Base-by-base conservation (phyloP, 2,797 vertebrate genomes). In the Scyliorhinus canicula region DNA sequence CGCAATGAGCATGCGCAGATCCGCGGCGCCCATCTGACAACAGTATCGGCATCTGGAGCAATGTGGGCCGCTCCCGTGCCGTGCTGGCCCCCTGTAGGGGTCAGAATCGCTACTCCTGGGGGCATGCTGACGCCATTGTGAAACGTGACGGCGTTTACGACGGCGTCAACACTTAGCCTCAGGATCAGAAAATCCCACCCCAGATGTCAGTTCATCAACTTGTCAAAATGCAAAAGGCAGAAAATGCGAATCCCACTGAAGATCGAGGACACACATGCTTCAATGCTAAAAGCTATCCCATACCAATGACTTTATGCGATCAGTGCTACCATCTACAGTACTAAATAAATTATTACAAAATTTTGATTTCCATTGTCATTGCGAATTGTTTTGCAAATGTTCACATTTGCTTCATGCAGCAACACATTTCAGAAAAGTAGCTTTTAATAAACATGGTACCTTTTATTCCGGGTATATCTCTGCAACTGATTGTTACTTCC, bases 281-380 rank as follows among this genome's bases (percentile, higher is more conserved):
- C 44, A 93, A 93, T 0, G 24, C 7, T 67, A 44, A 67, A 93
- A 93, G 24, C 55, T 60, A 91, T n/a, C 63, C 63, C 67, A 65
- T 69, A 26, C n/a, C 9, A 47, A 65, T 31, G 5, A 4, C 44
- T 93, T 93, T 44, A 44, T n/a, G 16, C 47, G 60, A 65, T 67
- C 60, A 93, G 69, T 93, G 91, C 91, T 93, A 67, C 19, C n/a
- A 93, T 93, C 63, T 47, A 67, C n/a, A 65, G 60, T 69, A 3
- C 24, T 65, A 67, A 67, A 67, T 67, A 26, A 93, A 93, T 93
- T 93, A 93, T 40, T 44, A 47, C 60, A 93, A 47, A 65, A 67
- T 69, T 93, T 12, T 14, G 40, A 67, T 67, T 93, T 93, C 12
- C 67, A 67, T 93, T 93, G n/a, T 67, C 40, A 69, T 47, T n/a